These are phyloP conservation scores for Hydrotaea diabolus DNA, from an alignment of 2,888 invertebrate genomes.

Conservation along the genomic window DNA sequence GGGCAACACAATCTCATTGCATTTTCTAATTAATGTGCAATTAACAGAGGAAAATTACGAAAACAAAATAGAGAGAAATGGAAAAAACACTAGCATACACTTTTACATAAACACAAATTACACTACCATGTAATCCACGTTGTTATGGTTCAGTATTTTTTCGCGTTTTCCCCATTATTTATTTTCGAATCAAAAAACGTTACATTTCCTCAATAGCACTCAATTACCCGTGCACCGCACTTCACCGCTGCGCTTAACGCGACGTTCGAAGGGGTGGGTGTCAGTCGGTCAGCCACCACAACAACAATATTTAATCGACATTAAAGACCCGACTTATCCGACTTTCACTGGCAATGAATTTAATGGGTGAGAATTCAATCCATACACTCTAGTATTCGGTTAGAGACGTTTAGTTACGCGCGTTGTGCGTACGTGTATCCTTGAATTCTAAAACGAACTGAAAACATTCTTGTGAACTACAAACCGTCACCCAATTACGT, in stretches of 20 bases:
- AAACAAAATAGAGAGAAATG: too few species aligned
- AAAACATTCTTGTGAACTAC: conserved; percentile 36
- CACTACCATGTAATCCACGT: conserved; percentile 2
- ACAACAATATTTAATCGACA: not conserved
- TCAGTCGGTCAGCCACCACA: not conserved
- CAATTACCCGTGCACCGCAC: not conserved
- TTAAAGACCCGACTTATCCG: conserved; percentile 18
- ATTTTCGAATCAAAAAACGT: conserved; percentile 16
- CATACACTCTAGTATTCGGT: conserved; percentile 10
- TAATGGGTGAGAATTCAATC: conserved; percentile 28
- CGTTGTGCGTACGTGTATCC: conserved; percentile 59
- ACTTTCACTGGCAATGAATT: conserved; percentile 31
- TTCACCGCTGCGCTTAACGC: not conserved
- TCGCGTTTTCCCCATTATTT: not conserved
- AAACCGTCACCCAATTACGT: conserved; percentile 33
- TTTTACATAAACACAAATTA: not conserved
- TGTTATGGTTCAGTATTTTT: not conserved
- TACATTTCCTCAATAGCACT: not conserved
- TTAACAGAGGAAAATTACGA: too few species aligned
- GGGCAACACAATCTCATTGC: not conserved
- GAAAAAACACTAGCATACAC: not conserved
- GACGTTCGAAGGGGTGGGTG: not conserved
- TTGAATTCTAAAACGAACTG: conserved; percentile 64
- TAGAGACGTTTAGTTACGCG: conserved; percentile 32
- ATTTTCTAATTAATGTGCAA: conserved; percentile 6